Evolutionary conservation across 2,888 invertebrate species (phyloP).

Genomic region (Xestia rhomboidea): DNA sequence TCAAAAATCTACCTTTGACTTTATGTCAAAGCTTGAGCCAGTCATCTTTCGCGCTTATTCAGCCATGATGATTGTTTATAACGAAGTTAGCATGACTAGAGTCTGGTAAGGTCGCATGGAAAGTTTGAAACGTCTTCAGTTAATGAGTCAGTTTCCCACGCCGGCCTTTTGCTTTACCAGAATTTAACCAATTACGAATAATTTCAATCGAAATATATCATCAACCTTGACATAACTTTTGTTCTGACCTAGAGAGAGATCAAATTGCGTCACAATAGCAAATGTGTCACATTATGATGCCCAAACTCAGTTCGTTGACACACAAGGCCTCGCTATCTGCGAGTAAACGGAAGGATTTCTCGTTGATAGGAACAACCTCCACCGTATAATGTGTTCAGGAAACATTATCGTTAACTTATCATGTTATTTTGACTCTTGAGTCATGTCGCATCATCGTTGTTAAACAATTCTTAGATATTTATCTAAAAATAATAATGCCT

Average conservation of each 20-base stretch:
- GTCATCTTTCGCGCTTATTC: too few species aligned
- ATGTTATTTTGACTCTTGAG: conserved; percentile 42
- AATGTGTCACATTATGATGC: conserved; percentile 56
- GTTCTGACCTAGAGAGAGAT: conserved; percentile 56
- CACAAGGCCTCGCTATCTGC: conserved; percentile 64
- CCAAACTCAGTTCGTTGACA: conserved; percentile 65
- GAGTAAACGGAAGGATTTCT: conserved; percentile 67
- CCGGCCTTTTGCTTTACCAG: conserved; percentile 40
- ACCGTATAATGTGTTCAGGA: conserved; percentile 56
- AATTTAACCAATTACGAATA: conserved; percentile 44
- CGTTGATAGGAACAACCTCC: conserved; percentile 63
- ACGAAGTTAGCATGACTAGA: neutral
- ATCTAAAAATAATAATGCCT: conserved; percentile 22
- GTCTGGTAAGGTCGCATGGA: conserved; percentile 10
- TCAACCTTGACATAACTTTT: conserved; percentile 52
- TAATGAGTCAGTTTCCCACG: conserved; percentile 41
- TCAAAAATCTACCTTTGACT: neutral
- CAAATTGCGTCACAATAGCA: conserved; percentile 63
- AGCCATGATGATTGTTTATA: neutral
- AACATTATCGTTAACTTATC: conserved; percentile 54
- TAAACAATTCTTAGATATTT: conserved; percentile 29
- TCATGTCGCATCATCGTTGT: conserved; percentile 31
- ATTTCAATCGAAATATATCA: conserved; percentile 36
- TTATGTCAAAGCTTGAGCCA: neutral
- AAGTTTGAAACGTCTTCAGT: conserved; percentile 32